These are phyloP conservation scores for Archips crataeganus DNA, from an alignment of 2,888 invertebrate genomes.

Conservation along the genomic window DNA sequence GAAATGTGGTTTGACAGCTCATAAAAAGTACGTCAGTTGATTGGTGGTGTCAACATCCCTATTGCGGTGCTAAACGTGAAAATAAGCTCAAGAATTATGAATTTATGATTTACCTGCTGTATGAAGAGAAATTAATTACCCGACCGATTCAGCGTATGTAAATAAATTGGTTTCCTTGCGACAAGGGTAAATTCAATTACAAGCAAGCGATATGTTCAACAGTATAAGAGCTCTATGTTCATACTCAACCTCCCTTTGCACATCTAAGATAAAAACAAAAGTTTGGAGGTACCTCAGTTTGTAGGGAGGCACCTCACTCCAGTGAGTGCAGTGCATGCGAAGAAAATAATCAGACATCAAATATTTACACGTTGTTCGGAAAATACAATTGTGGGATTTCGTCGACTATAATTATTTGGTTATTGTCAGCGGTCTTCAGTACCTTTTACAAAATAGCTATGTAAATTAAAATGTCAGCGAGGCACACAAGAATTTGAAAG, in stretches of 20 bases:
- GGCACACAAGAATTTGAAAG: constrained; percentile 7
- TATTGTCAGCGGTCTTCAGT: constrained; percentile 13
- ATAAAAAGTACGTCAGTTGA: too few species aligned
- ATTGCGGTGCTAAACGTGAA: not conserved
- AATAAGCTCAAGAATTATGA: not conserved
- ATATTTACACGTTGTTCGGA: not conserved
- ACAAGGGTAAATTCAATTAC: constrained; percentile 21
- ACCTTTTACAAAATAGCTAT: constrained; percentile 14
- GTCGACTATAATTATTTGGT: not conserved
- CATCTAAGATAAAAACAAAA: not conserved
- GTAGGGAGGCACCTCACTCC: too few species aligned
- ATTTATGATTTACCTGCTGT: constrained; percentile 2
- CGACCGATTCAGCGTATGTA: constrained; percentile 8
- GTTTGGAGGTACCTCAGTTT: not conserved
- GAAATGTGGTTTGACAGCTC: too few species aligned
- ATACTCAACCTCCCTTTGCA: not conserved
- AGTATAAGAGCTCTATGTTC: not conserved
- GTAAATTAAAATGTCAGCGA: constrained; percentile 18
- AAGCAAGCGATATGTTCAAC: not conserved
- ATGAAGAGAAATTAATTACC: constrained; percentile 1
- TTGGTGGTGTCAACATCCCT: too few species aligned
- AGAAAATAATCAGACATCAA: not conserved
- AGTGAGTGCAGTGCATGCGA: not conserved
- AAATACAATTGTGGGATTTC: not conserved
- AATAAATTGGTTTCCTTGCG: constrained; percentile 16